Evolutionary conservation across 2,797 vertebrate genomes (phyloP), one percentile per base, ranked within the genome.

Genomic region (Pagetopsis macropterus): DNA sequence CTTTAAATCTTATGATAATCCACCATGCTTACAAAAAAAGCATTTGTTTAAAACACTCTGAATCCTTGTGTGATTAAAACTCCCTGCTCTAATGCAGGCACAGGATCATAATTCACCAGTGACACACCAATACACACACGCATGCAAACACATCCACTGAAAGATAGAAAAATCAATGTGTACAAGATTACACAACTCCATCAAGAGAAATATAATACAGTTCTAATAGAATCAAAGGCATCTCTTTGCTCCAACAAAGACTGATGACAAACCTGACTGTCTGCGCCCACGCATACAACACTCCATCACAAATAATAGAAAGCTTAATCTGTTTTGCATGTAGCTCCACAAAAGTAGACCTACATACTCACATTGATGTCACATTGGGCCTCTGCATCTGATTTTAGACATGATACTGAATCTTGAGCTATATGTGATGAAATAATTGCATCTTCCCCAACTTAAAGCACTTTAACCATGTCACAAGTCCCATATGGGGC

Each of bases 1-100:
- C 93, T 94, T 92, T 93, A 94, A 94, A 94, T 94, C 92, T 93
- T 89, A 82, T 81, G 91, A 90, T 95, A 95, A 95, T 95, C 93
- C 92, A 73, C 70, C 79, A 41, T 87, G 89, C 90, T 94, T 92
- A 92, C 88, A 93, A 91, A 92, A 61, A 91, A 93, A 82, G 73
- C 89, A 89, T 93, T 93, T 88, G 87, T 93, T 93, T 91, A 88
- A 93, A 93, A 93, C 87, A 87, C 88, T 88, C 90, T 61, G 88
- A 93, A 93, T 94, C 89, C 89, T 78, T 65, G 87, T 92, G 92
- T 91, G 93, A 94, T 94, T 95, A 94, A 94, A 94, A 86, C 90
- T 87, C 85, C 79, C 91, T 65, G 74, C 79, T 84, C 72, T 90
- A 85, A 91, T 86, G 76, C 82, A 9, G 77, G 81, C 79, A 66